Percentiles rank a stretch among this genome's conserved stretches.
These are phyloP conservation scores for Cyclopterus lumpus DNA, from an alignment of 2,797 vertebrate species.

Conservation along the genomic window DNA sequence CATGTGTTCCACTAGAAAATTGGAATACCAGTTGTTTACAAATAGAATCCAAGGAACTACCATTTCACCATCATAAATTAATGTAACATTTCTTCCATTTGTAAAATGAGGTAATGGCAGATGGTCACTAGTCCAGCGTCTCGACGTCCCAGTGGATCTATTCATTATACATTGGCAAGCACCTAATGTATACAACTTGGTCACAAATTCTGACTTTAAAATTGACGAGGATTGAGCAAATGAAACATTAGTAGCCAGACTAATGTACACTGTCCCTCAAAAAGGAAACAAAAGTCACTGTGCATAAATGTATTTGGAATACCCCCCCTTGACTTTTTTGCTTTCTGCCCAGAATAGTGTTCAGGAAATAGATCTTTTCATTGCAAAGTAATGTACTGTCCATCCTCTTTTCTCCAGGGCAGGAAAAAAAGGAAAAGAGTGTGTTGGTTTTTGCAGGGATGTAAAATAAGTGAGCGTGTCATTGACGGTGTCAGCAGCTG, in stretches of 20 bases:
- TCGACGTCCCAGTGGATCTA: not conserved
- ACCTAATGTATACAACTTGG: not conserved
- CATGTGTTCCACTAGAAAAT: not conserved
- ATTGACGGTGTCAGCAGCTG: not conserved
- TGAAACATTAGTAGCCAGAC: not conserved
- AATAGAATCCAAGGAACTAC: not conserved
- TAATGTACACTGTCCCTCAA: constrained; percentile 12
- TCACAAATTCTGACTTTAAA: constrained; percentile 37
- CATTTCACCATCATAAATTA: not conserved
- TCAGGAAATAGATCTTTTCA: constrained; percentile 3
- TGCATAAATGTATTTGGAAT: not conserved
- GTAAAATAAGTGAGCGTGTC: constrained; percentile 9
- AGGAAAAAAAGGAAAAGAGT: not conserved
- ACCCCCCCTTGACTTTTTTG: not conserved
- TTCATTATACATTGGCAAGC: not conserved
- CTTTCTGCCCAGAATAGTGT: not conserved
- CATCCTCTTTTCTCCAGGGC: constrained; percentile 23
- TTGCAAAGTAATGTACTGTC: constrained; percentile 6
- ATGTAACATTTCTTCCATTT: not conserved
- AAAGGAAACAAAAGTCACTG: constrained; percentile 15
- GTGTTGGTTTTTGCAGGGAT: constrained; percentile 14
- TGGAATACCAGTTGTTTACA: not conserved
- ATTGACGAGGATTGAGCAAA: constrained; percentile 21
- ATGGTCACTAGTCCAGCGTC: constrained; percentile 1
- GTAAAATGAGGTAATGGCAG: not conserved